Conservation (phyloP, 2,113 vertebrate species). For the Dromiciops gliroides region DNA sequence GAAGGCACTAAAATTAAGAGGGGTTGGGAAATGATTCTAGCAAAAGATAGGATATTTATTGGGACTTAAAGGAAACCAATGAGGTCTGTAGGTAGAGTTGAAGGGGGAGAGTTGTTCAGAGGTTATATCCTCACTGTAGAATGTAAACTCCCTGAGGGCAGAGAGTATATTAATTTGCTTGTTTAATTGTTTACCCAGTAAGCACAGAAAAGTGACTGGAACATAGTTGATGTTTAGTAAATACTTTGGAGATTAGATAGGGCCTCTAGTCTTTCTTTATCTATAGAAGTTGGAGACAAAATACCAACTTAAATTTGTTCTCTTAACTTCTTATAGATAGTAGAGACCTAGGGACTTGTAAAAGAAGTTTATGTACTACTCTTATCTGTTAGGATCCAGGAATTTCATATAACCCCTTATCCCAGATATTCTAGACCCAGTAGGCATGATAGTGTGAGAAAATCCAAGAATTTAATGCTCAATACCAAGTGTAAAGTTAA, state of each 20-base stretch:
- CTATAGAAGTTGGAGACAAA: neutral
- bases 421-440: neutral
- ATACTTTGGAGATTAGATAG: neutral
- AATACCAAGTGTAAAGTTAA: neutral
- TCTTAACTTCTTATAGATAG: neutral
- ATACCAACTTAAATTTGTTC: neutral
- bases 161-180: neutral
- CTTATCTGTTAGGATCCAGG: neutral
- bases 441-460: neutral
- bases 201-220: neutral
- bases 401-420: neutral
- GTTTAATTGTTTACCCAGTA: neutral
- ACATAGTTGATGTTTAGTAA: neutral
- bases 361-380: neutral
- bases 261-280: neutral
- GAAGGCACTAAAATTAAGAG: neutral
- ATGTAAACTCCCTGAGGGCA: neutral
- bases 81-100: neutral
- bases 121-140: neutral
- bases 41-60: neutral
- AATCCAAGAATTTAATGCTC: neutral
- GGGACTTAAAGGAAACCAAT: neutral
- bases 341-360: neutral
- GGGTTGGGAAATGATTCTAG: neutral
- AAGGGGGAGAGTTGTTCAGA: neutral